These are phyloP conservation scores for Hylaeus anthracinus DNA, from an alignment of 1,140 invertebrate genomes.

Conservation along the genomic window DNA sequence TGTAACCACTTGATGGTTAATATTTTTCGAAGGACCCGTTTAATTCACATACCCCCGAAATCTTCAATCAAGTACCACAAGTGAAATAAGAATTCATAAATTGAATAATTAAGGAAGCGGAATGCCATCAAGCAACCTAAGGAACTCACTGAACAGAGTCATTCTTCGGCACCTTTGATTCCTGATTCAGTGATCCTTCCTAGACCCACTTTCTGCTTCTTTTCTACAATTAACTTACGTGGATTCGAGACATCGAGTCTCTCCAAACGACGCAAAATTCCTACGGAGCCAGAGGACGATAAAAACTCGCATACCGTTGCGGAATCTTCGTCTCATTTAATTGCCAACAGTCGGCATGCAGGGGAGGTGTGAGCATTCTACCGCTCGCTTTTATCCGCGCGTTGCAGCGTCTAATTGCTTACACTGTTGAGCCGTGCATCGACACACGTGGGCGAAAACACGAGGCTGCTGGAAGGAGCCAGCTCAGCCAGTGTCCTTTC, in stretches of 20 bases:
- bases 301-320: neutral
- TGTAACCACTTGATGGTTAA: too few species aligned
- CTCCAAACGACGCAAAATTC: neutral
- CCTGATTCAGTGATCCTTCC: too few species aligned
- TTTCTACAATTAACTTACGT: neutral
- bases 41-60: too few species aligned
- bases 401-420: slow-evolving; percentile 59
- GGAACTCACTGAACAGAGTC: too few species aligned
- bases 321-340: slow-evolving; percentile 33
- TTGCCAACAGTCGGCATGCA: slow-evolving; percentile 41
- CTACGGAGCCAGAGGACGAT: neutral
- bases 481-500: slow-evolving; percentile 28
- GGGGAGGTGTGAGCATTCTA: slow-evolving; percentile 38
- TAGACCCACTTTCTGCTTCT: too few species aligned
- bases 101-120: too few species aligned
- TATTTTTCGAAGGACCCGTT: too few species aligned
- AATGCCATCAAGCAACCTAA: too few species aligned
- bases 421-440: slow-evolving; percentile 45
- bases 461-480: slow-evolving; percentile 3
- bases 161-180: too few species aligned
- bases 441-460: slow-evolving; percentile 53
- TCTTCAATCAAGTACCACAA: too few species aligned
- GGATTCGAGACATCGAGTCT: neutral
- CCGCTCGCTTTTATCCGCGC: slow-evolving; percentile 54
- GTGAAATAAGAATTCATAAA: too few species aligned